phyloP scores from a whole-genome alignment of 2,797 vertebrate species.

The Aplochiton taeniatus region DNA sequence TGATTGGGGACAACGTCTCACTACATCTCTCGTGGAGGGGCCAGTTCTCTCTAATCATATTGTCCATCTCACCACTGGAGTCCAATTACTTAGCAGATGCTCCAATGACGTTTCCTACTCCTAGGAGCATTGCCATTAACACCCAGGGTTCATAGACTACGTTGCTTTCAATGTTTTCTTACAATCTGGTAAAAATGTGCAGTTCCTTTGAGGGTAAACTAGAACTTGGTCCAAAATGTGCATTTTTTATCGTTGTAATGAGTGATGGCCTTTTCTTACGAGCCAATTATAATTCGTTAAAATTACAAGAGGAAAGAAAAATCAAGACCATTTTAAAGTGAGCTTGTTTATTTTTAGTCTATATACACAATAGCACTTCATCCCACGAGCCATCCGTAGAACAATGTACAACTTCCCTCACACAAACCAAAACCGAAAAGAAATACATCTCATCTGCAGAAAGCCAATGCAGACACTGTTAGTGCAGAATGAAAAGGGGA shows the following conservation, averaged over 20 bases:
- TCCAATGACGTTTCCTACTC: slow-evolving; percentile 50
- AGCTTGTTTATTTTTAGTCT: slow-evolving; percentile 71
- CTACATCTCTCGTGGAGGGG: slow-evolving; percentile 37
- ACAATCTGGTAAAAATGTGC: not conserved
- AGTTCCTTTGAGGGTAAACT: too few species aligned
- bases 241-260: too few species aligned
- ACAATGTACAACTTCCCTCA: slow-evolving; percentile 53
- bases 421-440: slow-evolving; percentile 40
- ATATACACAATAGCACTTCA: slow-evolving; percentile 77
- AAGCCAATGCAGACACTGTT: slow-evolving; percentile 48
- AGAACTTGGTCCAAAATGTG: too few species aligned
- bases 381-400: slow-evolving; percentile 62
- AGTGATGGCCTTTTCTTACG: too few species aligned
- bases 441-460: slow-evolving; percentile 43
- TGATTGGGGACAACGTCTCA: slow-evolving; percentile 44
- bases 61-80: slow-evolving; percentile 59
- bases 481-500: slow-evolving; percentile 38
- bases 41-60: slow-evolving; percentile 65
- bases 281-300: not conserved
- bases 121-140: not conserved
- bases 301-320: slow-evolving; percentile 31
- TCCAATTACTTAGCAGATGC: slow-evolving; percentile 73
- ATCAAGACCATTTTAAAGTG: slow-evolving; percentile 36
- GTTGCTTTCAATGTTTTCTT: not conserved
- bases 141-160: not conserved